Evolutionary conservation across 2,797 vertebrate species (phyloP).

Genomic region (Hirundo rustica): DNA sequence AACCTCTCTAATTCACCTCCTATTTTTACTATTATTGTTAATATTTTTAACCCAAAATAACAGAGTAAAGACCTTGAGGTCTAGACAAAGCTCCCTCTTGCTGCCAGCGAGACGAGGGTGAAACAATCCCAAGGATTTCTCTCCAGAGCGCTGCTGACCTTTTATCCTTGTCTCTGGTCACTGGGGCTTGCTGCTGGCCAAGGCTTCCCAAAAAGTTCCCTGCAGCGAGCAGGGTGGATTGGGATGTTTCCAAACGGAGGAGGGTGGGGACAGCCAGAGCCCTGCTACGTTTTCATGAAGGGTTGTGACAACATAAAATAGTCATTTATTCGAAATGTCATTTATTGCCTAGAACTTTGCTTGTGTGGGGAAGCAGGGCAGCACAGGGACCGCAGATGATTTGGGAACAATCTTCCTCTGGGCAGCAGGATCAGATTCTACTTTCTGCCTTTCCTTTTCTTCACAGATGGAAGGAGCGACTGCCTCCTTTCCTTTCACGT

Average conservation of each 20-base stretch:
- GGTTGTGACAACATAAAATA: neutral
- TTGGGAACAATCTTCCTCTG: neutral
- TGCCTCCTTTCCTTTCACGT: rapidly evolving
- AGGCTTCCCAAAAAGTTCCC: neutral
- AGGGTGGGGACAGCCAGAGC: neutral
- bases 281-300: neutral
- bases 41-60: neutral
- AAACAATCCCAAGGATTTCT: neutral
- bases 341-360: neutral
- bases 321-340: neutral
- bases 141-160: neutral
- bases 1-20: neutral
- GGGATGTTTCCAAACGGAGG: neutral
- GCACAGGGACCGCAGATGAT: neutral
- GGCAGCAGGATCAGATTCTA: neutral
- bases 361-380: rapidly evolving
- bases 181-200: neutral
- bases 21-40: neutral
- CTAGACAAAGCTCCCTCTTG: neutral
- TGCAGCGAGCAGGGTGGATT: neutral
- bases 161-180: neutral
- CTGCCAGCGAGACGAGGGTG: rapidly evolving
- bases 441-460: neutral
- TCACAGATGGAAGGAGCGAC: neutral
- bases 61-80: neutral